Conservation (phyloP, 2,113 vertebrate genomes). For the Pipa parva region DNA sequence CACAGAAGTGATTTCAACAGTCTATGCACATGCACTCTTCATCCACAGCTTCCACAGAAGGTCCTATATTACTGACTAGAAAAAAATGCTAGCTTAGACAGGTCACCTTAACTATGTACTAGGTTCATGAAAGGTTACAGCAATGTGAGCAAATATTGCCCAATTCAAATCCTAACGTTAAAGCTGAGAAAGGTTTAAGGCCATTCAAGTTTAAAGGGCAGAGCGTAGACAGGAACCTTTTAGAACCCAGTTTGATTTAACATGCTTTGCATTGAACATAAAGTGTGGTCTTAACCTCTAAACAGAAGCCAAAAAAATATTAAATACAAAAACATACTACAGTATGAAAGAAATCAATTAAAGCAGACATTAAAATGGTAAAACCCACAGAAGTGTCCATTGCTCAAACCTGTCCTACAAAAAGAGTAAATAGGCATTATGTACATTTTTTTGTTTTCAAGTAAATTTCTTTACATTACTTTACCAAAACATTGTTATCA, state of each 20-base stretch:
- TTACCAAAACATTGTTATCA: slow-evolving; percentile 66
- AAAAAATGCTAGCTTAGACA: slow-evolving; percentile 67
- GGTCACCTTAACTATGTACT: slow-evolving; percentile 71
- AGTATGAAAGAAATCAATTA: slow-evolving; percentile 62
- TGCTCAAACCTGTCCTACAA: slow-evolving; percentile 68
- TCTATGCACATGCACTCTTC: slow-evolving; percentile 85
- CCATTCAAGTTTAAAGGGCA: slow-evolving; percentile 69
- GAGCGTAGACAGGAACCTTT: slow-evolving; percentile 70
- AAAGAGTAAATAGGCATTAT: slow-evolving; percentile 72
- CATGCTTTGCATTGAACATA: slow-evolving; percentile 65
- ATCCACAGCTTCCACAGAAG: slow-evolving; percentile 67
- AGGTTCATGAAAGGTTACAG: slow-evolving; percentile 73
- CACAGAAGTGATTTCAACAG: slow-evolving; percentile 91
- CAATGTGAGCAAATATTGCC: slow-evolving; percentile 88
- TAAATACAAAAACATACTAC: slow-evolving; percentile 69
- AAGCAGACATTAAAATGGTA: slow-evolving; percentile 74
- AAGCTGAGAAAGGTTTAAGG: slow-evolving; percentile 86
- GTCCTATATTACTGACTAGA: slow-evolving; percentile 66
- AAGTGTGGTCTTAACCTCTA: slow-evolving; percentile 70
- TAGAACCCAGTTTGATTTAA: slow-evolving; percentile 63
- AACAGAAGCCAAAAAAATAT: slow-evolving; percentile 62
- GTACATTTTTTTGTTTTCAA: slow-evolving; percentile 70
- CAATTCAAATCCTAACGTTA: slow-evolving; percentile 78
- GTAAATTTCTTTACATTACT: slow-evolving; percentile 65
- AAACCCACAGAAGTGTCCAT: slow-evolving; percentile 70